Evolutionary conservation across 2,113 vertebrate genomes (phyloP), one percentile per base, ranked within the genome.

Genomic region (Leucoraja erinaceus): DNA sequence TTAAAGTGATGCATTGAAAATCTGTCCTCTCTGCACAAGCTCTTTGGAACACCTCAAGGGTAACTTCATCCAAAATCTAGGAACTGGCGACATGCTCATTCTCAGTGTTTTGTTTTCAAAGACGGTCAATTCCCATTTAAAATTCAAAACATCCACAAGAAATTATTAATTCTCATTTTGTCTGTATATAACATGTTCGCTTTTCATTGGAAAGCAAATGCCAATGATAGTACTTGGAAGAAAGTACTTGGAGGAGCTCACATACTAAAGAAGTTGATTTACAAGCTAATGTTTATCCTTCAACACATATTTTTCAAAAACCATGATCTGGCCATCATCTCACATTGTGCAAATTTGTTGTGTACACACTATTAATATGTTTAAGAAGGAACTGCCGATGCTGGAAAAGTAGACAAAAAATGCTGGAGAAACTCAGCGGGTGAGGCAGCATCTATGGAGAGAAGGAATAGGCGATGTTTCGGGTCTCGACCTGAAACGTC

Each of bases 1-100:
- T 93, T 93, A 93, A 95, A 95, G 94, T 94, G 94, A 95, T 96
- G 94, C 94, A 93, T 94, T 81, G 59, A 22, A 77, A 81, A 78
- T 93, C 93, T 72, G 95, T 94, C 95, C 94, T 95, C 94, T 93
- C 94, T 94, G 59, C 0, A 28, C 8, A n/a, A 18, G n/a, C 28
- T 77, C 9, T 33, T 77, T 76, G 74, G 12, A 12, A 78, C 6
- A 22, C 38, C 38, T 81, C 20, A 81, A 81, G 12, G 54, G 38
- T 81, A 81, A 56, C 78, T 54, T 22, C 78, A 5, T 6, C 47
- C 38, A 47, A 20, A 38, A 47, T 20, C 78, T 20, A 18, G 33
- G 77, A 56, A 8, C 6, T 22, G 70, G 18, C 70, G 4, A 74
- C 22, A 16, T 47, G 38, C 18, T 33, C 31, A 33, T 5, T 25